Percentiles rank a stretch among this genome's conserved stretches.
Conservation (phyloP, 2,113 vertebrate species). For the Pelobates fuscus region DNA sequence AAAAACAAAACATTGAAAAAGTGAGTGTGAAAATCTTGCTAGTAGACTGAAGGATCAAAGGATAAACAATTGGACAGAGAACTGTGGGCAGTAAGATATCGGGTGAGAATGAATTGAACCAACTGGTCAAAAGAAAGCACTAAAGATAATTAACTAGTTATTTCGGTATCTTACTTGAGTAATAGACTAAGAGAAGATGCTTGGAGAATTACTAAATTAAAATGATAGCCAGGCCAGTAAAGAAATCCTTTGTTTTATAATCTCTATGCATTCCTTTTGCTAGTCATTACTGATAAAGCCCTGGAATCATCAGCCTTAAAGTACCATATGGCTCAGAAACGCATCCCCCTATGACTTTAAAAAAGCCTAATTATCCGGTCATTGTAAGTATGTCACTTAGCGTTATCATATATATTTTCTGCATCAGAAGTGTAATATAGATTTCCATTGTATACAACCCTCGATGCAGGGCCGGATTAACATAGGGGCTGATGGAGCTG, state of each 20-base stretch:
- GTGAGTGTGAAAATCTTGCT: too few species aligned
- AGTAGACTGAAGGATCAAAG: background rate
- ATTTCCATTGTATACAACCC: too few species aligned
- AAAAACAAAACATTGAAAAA: too few species aligned
- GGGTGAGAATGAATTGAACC: conserved; percentile 8
- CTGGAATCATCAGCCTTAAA: background rate
- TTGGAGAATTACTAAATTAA: conserved; percentile 1
- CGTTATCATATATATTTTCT: background rate
- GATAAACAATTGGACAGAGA: background rate
- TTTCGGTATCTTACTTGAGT: background rate
- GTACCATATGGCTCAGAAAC: background rate
- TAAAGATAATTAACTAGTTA: conserved; percentile 10
- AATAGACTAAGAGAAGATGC: background rate
- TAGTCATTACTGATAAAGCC: background rate
- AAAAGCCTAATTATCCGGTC: background rate
- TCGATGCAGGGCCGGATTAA: too few species aligned
- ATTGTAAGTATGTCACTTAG: background rate
- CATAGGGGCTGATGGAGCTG: too few species aligned
- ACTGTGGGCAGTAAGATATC: background rate
- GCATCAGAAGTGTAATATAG: too few species aligned
- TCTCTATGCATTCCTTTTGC: background rate
- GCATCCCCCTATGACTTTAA: background rate
- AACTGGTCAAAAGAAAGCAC: conserved; percentile 1
- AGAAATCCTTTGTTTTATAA: background rate
- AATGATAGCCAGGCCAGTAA: background rate